These are phyloP conservation scores for Vireo altiloquus DNA, from an alignment of 2,113 vertebrate species.

Conservation along the genomic window DNA sequence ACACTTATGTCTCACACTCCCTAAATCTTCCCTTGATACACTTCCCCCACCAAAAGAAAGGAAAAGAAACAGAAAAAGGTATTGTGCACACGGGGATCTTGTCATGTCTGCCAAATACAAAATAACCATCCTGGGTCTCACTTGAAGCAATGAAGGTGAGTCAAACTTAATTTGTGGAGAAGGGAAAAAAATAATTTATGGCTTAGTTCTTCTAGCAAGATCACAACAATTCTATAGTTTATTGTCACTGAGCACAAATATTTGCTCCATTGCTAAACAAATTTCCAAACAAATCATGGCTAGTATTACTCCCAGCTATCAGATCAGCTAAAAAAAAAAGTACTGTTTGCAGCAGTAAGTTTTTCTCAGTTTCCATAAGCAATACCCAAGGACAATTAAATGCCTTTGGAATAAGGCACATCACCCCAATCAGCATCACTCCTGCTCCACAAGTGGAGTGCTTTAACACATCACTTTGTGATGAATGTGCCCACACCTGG, in stretches of 20 bases:
- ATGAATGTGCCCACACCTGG: not conserved
- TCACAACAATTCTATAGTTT: not conserved
- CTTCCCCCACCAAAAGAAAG: not conserved
- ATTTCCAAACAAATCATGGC: not conserved
- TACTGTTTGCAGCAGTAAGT: not conserved
- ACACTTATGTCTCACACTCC: not conserved
- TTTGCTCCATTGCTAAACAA: not conserved
- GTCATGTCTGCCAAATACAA: not conserved
- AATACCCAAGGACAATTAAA: not conserved
- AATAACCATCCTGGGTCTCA: not conserved
- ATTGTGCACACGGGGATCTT: not conserved
- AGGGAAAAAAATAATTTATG: not conserved
- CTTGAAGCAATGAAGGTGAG: not conserved
- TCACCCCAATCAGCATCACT: not conserved
- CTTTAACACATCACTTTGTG: not conserved
- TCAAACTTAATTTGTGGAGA: accelerated
- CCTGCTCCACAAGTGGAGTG: not conserved
- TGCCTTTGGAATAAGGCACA: not conserved
- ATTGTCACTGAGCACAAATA: not conserved
- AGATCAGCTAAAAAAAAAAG: not conserved
- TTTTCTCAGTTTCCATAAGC: not conserved
- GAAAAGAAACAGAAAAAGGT: not conserved
- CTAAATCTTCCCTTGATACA: not conserved
- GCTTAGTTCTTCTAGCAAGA: not conserved
- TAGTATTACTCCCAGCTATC: not conserved